A percentile compares a stretch with the other conserved stretches of the same genome.
phyloP scores from a whole-genome alignment of 2,888 invertebrate species.

The Didymodactylos carnosus region DNA sequence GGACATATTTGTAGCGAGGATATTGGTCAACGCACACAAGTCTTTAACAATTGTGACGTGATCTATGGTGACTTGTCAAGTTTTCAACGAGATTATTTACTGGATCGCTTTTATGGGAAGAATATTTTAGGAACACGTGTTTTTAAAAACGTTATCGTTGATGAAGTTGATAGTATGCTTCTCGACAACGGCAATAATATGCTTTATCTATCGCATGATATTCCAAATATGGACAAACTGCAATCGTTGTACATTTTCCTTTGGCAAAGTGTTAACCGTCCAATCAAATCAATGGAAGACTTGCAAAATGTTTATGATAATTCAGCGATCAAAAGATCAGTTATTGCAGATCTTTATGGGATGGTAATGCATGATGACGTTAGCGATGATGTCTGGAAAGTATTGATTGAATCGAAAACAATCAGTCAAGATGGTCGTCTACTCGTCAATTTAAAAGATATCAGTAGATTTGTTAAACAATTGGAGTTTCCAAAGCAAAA shows the following conservation, averaged over 20 bases:
- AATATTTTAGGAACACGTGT: neutral
- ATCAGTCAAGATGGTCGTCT: neutral
- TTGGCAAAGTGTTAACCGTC: neutral
- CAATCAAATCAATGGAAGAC: neutral
- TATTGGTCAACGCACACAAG: neutral
- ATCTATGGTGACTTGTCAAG: neutral
- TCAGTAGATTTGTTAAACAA: neutral
- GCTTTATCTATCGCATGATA: slow-evolving; percentile 1
- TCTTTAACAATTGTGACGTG: neutral
- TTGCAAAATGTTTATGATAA: neutral
- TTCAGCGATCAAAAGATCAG: neutral
- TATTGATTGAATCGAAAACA: neutral
- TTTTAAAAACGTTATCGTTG: neutral
- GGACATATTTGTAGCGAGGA: neutral
- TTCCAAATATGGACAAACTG: neutral
- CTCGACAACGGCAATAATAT: neutral
- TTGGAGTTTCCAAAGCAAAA: neutral
- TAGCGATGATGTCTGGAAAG: neutral
- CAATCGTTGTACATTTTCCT: neutral
- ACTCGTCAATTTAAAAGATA: neutral
- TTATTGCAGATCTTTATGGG: neutral
- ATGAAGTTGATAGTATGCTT: neutral
- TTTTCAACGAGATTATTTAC: neutral
- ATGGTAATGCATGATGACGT: neutral
- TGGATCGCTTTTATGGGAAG: neutral